Evolutionary conservation across 2,797 vertebrate species (phyloP), one percentile per base, ranked within the genome.

Genomic region (Falco columbarius): DNA sequence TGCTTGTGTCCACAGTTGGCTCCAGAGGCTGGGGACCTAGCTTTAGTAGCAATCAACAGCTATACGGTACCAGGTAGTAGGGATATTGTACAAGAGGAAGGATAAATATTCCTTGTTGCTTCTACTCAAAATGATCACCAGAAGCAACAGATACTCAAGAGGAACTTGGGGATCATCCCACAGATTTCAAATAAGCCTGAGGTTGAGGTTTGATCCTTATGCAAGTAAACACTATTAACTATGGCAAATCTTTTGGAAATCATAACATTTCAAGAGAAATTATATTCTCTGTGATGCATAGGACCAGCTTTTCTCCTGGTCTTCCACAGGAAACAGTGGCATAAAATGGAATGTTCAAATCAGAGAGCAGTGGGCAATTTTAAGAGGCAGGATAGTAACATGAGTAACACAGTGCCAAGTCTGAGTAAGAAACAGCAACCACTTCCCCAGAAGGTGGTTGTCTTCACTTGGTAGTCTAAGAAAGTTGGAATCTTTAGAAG

Each of bases 311-410:
- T 93, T 87, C 74, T 89, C 34, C 55, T 76, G 18, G 14, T 79
- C 32, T 89, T 87, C 66, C 59, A 87, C 20, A 72, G 58, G 22
- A 80, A 85, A 81, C 20, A 55, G 49, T 32, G 26, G 54, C 46
- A 61, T 62, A 27, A 89, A 93, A 75, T 22, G 30, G 19, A 17
- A 58, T 34, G 42, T 59, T 83, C 40, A 89, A 86, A 90, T 93
- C 17, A 68, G 51, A 79, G 90, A 36, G 13, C 29, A 77, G 46
- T 54, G 23, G 24, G 27, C 11, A 75, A 72, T 65, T 81, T 89
- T 81, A 49, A 79, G 46, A 86, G 46, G 10, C 54, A 65, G 26
- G 29, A 51, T 38, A 49, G 20, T 75, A 88, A 58, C 21, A 52
- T n/a, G 40, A 91, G 16, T 82, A 85, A 62, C n/a, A 74, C 10